Conservation (phyloP, 2,888 invertebrate species). For the Allacma fusca region DNA sequence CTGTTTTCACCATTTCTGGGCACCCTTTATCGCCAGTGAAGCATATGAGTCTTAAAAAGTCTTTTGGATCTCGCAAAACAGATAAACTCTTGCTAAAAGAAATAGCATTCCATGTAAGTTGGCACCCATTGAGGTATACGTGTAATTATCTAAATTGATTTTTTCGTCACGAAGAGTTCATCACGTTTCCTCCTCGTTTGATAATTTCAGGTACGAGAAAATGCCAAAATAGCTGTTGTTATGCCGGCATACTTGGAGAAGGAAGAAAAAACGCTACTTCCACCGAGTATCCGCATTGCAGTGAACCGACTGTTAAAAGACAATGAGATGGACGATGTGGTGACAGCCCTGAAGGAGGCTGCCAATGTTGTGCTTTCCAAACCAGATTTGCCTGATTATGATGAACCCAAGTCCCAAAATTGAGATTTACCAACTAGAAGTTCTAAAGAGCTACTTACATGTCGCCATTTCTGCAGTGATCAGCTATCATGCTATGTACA, state of each 20-base stretch:
- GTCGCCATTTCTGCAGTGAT: not conserved
- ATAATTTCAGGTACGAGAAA: slow-evolving; percentile 52
- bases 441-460: not conserved
- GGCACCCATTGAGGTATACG: not conserved
- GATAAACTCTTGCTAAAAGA: slow-evolving; percentile 69
- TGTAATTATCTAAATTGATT: too few species aligned
- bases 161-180: too few species aligned
- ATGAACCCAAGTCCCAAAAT: not conserved
- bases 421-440: not conserved
- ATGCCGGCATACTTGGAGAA: slow-evolving; percentile 75
- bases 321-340: slow-evolving; percentile 68
- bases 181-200: not conserved
- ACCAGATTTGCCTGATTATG: not conserved
- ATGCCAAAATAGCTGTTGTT: slow-evolving; percentile 71
- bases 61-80: slow-evolving; percentile 64
- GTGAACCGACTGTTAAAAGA: slow-evolving; percentile 73
- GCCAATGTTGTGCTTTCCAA: slow-evolving; percentile 14
- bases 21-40: slow-evolving; percentile 77
- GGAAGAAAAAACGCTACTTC: slow-evolving; percentile 72
- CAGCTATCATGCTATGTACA: not conserved
- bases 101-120: slow-evolving; percentile 68
- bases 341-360: slow-evolving; percentile 48
- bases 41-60: slow-evolving; percentile 72
- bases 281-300: slow-evolving; percentile 77
- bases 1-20: slow-evolving; percentile 67